Base-by-base conservation (phyloP, 2,797 vertebrate species). In the Melopsittacus undulatus region DNA sequence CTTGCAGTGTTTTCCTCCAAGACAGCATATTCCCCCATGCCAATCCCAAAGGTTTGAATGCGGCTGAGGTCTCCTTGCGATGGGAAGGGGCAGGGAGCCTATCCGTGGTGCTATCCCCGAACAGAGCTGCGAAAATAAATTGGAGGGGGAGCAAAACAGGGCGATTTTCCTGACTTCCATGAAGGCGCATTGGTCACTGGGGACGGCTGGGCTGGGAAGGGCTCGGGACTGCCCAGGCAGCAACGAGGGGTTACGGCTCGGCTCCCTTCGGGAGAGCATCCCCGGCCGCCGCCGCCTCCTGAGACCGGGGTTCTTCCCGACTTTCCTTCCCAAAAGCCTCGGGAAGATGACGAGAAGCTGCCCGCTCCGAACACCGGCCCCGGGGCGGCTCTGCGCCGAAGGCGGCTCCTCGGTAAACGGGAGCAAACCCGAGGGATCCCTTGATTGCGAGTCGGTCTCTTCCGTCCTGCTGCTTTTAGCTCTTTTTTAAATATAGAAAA, bases 161-260 rank as follows among this genome's bases (percentile, higher is more conserved):
- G 48, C 7, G 22, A 76, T 96, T 95, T 96, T 66, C 86, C 86
- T 56, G 68, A 95, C 91, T 96, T 95, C 61, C 82, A 69, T 61
- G 70, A 49, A 16, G 43, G 19, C 18, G 57, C 20, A 7, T 40
- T 66, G 77, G 32, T 54, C 34, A 29, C 61, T 77, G 95, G 91
- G 90, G 68, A 83, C 40, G 63, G 90, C 80, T 75, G 87, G 91
- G 92, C 94, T 69, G 87, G 92, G 96, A 51, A 84, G 86, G 49
- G 80, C 90, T 86, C 42, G 7, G 67, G 36, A 32, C 22, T 70
- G 57, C 30, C 45, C 7, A 1, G 1, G 21, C 45, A 46, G 45
- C 5, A 15, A n/a, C 2, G 32, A 13, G 5, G 16, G 57, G n/a
- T 40, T 57, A 11, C 5, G 9, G 56, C 56, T 57, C 14, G 14